These are phyloP conservation scores for Acanthoscelides obtectus DNA, from an alignment of 2,888 invertebrate species.

Conservation along the genomic window DNA sequence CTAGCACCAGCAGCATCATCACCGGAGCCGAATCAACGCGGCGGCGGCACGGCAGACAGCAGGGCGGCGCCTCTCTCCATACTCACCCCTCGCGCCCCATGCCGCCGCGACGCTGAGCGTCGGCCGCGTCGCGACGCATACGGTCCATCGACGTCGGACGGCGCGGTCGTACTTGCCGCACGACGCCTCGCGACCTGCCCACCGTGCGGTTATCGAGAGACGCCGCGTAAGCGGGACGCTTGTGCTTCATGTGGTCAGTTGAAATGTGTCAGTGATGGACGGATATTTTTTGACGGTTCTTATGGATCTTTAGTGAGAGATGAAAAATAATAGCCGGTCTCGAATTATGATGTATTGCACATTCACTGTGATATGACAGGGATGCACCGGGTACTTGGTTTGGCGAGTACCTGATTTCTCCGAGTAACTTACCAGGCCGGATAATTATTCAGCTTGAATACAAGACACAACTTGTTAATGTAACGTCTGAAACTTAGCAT, in stretches of 20 bases:
- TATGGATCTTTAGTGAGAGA: too few species aligned
- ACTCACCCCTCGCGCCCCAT: slow-evolving; percentile 33
- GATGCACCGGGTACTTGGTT: too few species aligned
- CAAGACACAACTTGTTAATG: too few species aligned
- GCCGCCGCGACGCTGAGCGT: slow-evolving; percentile 12
- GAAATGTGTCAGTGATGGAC: background rate
- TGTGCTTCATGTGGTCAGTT: slow-evolving; percentile 1
- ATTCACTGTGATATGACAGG: too few species aligned
- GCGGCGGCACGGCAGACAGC: slow-evolving; percentile 31
- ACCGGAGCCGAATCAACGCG: slow-evolving; percentile 1
- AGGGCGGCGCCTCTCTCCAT: slow-evolving; percentile 41
- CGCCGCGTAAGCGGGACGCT: too few species aligned
- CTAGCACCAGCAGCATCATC: too few species aligned
- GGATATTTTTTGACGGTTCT: background rate
- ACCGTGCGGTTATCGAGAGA: background rate
- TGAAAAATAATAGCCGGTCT: too few species aligned
- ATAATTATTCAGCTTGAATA: too few species aligned
- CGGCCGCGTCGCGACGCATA: slow-evolving; percentile 33
- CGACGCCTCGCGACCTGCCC: slow-evolving; percentile 12
- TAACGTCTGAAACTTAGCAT: too few species aligned
- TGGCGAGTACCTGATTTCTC: too few species aligned
- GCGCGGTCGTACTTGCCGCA: slow-evolving; percentile 42
- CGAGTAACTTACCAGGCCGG: too few species aligned
- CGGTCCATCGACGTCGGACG: slow-evolving; percentile 36
- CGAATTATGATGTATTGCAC: too few species aligned